These are phyloP conservation scores for Mionectes macconnelli DNA, from an alignment of 2,113 vertebrate genomes.

Conservation along the genomic window DNA sequence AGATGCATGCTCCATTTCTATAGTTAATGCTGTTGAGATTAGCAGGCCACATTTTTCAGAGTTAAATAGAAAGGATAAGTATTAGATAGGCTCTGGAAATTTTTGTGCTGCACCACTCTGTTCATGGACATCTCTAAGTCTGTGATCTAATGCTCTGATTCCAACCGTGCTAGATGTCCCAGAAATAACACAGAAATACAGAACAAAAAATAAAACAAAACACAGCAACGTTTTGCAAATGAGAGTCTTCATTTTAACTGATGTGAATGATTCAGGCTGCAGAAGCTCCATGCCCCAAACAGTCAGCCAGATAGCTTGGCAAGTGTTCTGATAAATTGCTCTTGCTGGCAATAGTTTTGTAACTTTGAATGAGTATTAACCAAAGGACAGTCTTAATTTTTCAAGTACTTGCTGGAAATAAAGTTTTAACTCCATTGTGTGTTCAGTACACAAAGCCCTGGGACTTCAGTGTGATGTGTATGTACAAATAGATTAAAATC, in stretches of 20 bases:
- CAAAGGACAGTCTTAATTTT: constrained; percentile 42
- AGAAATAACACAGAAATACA: not conserved
- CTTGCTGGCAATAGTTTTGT: constrained; percentile 21
- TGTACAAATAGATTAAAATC: constrained; percentile 19
- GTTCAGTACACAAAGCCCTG: not conserved
- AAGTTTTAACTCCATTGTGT: not conserved
- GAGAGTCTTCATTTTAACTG: not conserved
- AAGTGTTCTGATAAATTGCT: constrained; percentile 43
- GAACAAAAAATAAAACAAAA: not conserved
- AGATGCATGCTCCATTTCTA: not conserved
- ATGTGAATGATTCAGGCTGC: not conserved
- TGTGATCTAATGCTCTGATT: not conserved
- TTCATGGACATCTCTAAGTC: not conserved
- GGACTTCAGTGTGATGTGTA: not conserved
- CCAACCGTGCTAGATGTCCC: not conserved
- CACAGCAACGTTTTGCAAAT: not conserved
- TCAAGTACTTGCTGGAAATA: constrained; percentile 35
- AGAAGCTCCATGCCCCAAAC: not conserved
- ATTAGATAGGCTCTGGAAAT: not conserved
- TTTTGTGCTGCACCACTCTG: not conserved
- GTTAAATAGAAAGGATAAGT: not conserved
- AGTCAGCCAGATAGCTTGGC: constrained; percentile 19
- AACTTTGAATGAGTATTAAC: constrained; percentile 52
- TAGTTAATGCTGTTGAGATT: not conserved
- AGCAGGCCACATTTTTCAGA: not conserved